Percentiles rank a stretch among this genome's conserved stretches.
Evolutionary conservation across 2,797 vertebrate genomes (phyloP).

Genomic region (Valencia hispanica): DNA sequence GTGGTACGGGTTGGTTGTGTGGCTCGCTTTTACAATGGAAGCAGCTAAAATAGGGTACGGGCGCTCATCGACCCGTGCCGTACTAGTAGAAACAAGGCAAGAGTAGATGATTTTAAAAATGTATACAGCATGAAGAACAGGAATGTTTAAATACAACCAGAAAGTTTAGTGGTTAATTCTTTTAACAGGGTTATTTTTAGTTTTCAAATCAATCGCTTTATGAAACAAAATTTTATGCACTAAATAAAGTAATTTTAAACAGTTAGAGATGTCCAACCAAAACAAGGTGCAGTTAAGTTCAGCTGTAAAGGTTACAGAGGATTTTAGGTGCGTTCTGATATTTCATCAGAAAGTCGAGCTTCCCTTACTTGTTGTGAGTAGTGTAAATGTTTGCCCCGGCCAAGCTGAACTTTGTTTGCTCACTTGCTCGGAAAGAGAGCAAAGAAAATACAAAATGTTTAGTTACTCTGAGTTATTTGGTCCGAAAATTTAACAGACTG

Average conservation of each 20-base stretch:
- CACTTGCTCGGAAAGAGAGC: not conserved
- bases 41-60: too few species aligned
- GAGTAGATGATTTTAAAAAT: not conserved
- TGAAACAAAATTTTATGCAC: not conserved
- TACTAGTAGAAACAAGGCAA: too few species aligned
- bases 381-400: not conserved
- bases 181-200: too few species aligned
- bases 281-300: not conserved
- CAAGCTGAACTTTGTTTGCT: not conserved
- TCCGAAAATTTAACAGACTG: not conserved
- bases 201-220: too few species aligned
- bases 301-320: not conserved
- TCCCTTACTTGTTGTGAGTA: not conserved
- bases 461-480: not conserved
- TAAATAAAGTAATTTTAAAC: not conserved
- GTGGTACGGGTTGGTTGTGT: too few species aligned
- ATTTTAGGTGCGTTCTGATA: not conserved
- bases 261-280: too few species aligned
- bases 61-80: too few species aligned
- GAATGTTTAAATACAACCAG: not conserved
- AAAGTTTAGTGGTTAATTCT: not conserved
- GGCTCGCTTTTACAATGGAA: too few species aligned
- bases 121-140: not conserved
- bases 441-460: not conserved
- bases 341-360: not conserved